These are phyloP conservation scores for Choloepus hoffmanni DNA, from an alignment of 2,113 vertebrate species.

Conservation along the genomic window DNA sequence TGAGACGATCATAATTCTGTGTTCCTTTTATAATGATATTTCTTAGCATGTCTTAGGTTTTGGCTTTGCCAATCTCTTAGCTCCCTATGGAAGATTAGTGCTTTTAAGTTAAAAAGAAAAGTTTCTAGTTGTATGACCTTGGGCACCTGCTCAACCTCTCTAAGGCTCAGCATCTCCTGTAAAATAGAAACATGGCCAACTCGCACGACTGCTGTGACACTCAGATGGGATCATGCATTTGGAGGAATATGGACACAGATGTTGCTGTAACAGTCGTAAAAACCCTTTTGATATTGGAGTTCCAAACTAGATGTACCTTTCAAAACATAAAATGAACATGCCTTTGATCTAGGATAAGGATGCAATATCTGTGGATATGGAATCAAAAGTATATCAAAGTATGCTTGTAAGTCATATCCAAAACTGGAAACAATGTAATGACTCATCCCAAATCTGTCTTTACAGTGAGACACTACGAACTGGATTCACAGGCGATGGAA, in stretches of 20 bases:
- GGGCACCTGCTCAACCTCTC: not conserved
- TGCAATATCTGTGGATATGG: not conserved
- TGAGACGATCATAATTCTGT: not conserved
- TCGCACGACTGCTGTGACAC: not conserved
- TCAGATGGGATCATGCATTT: not conserved
- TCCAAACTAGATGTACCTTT: not conserved
- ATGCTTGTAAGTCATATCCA: not conserved
- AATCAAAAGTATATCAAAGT: not conserved
- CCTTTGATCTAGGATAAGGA: conserved; percentile 21
- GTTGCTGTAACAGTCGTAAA: not conserved
- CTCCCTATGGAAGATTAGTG: not conserved
- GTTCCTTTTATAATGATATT: conserved; percentile 15
- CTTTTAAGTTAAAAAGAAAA: not conserved
- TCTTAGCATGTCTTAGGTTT: not conserved
- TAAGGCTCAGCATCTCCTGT: not conserved
- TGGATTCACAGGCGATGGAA: not conserved
- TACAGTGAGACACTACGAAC: not conserved
- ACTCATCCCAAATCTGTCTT: not conserved
- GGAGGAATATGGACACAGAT: not conserved
- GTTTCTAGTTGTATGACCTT: not conserved
- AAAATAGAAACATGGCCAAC: not conserved
- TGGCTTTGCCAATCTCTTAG: not conserved
- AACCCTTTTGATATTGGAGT: not conserved
- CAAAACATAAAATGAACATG: not conserved
- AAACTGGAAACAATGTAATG: not conserved